These are phyloP conservation scores for Cantharis nigra DNA, from an alignment of 2,888 invertebrate species.

Conservation along the genomic window DNA sequence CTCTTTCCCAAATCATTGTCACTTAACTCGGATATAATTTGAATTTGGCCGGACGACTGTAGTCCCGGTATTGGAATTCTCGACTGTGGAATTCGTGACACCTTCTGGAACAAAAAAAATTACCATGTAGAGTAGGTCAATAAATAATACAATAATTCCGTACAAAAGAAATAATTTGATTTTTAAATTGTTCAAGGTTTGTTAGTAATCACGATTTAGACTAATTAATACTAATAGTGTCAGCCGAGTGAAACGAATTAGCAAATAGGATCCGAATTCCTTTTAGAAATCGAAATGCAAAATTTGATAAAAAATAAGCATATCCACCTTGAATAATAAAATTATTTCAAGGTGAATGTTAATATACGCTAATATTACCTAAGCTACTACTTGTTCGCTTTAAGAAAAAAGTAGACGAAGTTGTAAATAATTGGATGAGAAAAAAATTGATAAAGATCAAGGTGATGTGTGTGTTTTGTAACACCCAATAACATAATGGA, in stretches of 20 bases:
- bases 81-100: slow-evolving; percentile 49
- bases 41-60: slow-evolving; percentile 7
- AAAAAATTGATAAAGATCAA: background rate
- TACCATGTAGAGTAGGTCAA: background rate
- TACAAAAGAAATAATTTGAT: background rate
- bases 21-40: slow-evolving; percentile 11
- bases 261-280: background rate
- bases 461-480: background rate
- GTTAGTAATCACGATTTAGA: background rate
- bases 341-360: background rate
- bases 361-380: background rate
- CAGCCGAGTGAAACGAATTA: background rate
- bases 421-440: background rate
- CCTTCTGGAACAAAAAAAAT: slow-evolving; percentile 36
- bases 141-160: background rate
- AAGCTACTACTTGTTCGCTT: background rate
- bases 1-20: slow-evolving; percentile 46
- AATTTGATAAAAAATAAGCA: background rate
- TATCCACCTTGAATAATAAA: background rate
- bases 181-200: background rate
- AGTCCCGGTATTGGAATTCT: slow-evolving; percentile 43
- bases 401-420: background rate
- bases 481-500: too few relatives aligned
- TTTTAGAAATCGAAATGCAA: background rate
- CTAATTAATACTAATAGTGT: background rate